Percentiles rank a stretch among this genome's conserved stretches.
Evolutionary conservation across 2,113 vertebrate genomes (phyloP).

Genomic region (Sciurus niger): DNA sequence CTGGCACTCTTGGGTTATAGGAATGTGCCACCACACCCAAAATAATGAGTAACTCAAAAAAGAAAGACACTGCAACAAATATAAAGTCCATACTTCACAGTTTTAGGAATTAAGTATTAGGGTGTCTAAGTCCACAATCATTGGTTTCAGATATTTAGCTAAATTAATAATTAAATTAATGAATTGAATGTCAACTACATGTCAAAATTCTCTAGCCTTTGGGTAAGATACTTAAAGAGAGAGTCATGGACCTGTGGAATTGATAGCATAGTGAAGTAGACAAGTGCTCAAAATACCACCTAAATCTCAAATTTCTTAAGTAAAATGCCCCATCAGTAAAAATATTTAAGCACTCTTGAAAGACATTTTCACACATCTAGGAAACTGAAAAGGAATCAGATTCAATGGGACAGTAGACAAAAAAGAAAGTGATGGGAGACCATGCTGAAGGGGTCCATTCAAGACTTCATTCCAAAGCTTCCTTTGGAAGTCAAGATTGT

Average conservation of each 20-base stretch:
- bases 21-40: too few species aligned
- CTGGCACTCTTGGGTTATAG: too few species aligned
- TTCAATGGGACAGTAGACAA: background rate
- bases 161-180: background rate
- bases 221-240: background rate
- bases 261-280: background rate
- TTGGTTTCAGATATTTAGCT: background rate
- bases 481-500: background rate
- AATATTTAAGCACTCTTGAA: background rate
- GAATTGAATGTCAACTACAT: background rate
- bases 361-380: background rate
- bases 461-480: background rate
- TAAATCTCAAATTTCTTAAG: background rate
- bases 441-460: rapidly evolving
- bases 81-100: background rate
- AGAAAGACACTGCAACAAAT: background rate
- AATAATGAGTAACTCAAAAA: background rate
- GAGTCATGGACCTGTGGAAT: background rate
- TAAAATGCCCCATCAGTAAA: background rate
- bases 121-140: background rate
- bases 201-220: background rate
- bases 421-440: background rate
- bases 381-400: background rate
- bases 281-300: background rate
- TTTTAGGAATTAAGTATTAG: background rate